Evolutionary conservation across 2,888 invertebrate species (phyloP).

Genomic region (Icerya purchasi): DNA sequence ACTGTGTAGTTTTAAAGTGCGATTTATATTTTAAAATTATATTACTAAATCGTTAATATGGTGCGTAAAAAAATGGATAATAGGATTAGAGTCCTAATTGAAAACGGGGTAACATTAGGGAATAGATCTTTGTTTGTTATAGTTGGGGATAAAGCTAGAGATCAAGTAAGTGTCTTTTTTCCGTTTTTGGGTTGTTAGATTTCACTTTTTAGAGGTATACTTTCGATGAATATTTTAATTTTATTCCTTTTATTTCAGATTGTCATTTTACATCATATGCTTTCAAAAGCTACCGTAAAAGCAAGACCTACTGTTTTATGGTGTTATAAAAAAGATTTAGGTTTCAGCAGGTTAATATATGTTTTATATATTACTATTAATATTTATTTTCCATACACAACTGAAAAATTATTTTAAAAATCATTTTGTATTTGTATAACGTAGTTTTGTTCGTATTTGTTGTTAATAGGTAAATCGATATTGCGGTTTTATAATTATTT

Average conservation of each 20-base stretch:
- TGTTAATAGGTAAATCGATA: too few species aligned
- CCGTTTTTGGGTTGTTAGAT: not conserved
- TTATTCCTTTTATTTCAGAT: conserved; percentile 41
- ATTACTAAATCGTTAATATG: too few species aligned
- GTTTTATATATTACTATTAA: too few species aligned
- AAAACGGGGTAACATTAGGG: conserved; percentile 78
- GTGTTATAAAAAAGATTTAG: conserved; percentile 95
- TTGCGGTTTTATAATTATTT: too few species aligned
- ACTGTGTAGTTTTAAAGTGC: too few species aligned
- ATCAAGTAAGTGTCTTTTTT: conserved; percentile 50
- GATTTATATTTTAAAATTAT: too few species aligned
- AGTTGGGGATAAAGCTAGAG: conserved; percentile 85
- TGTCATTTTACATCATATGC: conserved; percentile 89
- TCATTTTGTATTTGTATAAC: too few species aligned
- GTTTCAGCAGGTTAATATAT: conserved; percentile 52
- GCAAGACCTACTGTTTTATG: conserved; percentile 84
- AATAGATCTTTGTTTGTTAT: conserved; percentile 87
- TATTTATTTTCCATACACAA: too few species aligned
- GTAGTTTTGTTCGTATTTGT: too few species aligned
- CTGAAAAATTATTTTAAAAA: too few species aligned
- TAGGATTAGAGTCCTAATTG: conserved; percentile 80
- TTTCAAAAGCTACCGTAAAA: conserved; percentile 82
- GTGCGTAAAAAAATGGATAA: conserved; percentile 91
- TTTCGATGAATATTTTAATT: not conserved
- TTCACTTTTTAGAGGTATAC: not conserved